These are phyloP conservation scores for Lasioglossum lativentre DNA, from an alignment of 2,888 invertebrate genomes.

Conservation along the genomic window DNA sequence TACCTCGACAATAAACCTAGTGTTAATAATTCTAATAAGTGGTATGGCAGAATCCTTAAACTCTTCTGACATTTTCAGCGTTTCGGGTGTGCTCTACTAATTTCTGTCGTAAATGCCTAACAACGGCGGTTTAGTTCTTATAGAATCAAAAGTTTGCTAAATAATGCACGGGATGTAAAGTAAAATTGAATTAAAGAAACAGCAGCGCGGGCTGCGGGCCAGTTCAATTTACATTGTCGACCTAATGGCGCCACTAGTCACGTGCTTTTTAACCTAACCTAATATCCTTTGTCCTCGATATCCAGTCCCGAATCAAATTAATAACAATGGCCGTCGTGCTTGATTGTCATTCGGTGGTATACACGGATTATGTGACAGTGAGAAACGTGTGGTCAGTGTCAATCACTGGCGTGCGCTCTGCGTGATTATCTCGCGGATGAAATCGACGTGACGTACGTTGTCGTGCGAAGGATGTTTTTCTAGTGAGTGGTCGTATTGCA, in stretches of 20 bases:
- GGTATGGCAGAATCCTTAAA: not conserved
- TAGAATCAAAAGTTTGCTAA: not conserved
- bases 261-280: slow-evolving; percentile 68
- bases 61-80: not conserved
- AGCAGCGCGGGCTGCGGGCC: not conserved
- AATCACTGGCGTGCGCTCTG: slow-evolving; percentile 43
- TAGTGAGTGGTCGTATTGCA: slow-evolving; percentile 55
- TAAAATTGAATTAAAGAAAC: not conserved
- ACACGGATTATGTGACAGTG: slow-evolving; percentile 69
- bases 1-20: not conserved
- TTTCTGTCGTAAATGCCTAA: not conserved
- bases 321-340: slow-evolving; percentile 77
- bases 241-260: slow-evolving; percentile 63
- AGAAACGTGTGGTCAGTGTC: slow-evolving; percentile 58
- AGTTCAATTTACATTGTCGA: slow-evolving; percentile 41
- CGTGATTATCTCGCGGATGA: slow-evolving; percentile 51
- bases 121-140: not conserved
- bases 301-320: slow-evolving; percentile 64
- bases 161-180: not conserved
- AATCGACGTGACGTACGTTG: slow-evolving; percentile 29
- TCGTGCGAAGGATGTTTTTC: slow-evolving; percentile 56
- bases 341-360: slow-evolving; percentile 73
- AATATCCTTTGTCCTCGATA: slow-evolving; percentile 68
- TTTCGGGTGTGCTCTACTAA: not conserved
- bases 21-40: not conserved